Evolutionary conservation across 2,888 invertebrate species (phyloP).

Genomic region (Hybos culiciformis): DNA sequence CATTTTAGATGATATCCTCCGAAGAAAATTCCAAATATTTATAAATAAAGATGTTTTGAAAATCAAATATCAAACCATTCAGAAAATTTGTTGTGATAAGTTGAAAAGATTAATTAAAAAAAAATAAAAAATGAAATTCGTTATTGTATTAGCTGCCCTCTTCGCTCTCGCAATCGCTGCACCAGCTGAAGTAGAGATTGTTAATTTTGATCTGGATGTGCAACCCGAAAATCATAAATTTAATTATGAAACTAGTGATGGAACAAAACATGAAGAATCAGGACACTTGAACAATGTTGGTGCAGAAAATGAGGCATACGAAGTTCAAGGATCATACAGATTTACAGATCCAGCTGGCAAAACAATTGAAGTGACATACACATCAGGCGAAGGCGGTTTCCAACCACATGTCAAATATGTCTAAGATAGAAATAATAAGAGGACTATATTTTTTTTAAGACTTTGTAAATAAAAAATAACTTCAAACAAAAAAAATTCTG

Average conservation of each 20-base stretch:
- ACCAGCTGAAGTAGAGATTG: constrained; percentile 32
- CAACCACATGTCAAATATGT: constrained; percentile 26
- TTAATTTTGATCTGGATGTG: constrained; percentile 41
- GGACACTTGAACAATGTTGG: constrained; percentile 28
- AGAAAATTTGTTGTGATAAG: too few species aligned
- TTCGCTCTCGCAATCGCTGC: constrained; percentile 24
- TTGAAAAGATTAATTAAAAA: too few species aligned
- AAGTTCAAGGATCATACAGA: constrained; percentile 36
- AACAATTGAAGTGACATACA: constrained; percentile 39
- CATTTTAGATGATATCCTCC: too few species aligned
- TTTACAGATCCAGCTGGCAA: constrained; percentile 42
- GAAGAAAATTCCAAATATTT: too few species aligned
- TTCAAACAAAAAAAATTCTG: neutral
- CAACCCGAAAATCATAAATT: constrained; percentile 36
- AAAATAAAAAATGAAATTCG: constrained; percentile 31
- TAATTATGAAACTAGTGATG: constrained; percentile 34
- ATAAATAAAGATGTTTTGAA: too few species aligned
- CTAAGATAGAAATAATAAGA: constrained; percentile 13
- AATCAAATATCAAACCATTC: too few species aligned
- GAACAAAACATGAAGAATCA: constrained; percentile 27
- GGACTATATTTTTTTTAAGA: neutral
- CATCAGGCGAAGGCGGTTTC: constrained; percentile 26
- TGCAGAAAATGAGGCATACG: constrained; percentile 26
- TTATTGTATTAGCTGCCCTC: constrained; percentile 26
- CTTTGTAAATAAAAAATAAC: neutral